Percentiles rank a stretch among this genome's conserved stretches.
These are phyloP conservation scores for Pyralis farinalis DNA, from an alignment of 2,888 invertebrate species.

Conservation along the genomic window DNA sequence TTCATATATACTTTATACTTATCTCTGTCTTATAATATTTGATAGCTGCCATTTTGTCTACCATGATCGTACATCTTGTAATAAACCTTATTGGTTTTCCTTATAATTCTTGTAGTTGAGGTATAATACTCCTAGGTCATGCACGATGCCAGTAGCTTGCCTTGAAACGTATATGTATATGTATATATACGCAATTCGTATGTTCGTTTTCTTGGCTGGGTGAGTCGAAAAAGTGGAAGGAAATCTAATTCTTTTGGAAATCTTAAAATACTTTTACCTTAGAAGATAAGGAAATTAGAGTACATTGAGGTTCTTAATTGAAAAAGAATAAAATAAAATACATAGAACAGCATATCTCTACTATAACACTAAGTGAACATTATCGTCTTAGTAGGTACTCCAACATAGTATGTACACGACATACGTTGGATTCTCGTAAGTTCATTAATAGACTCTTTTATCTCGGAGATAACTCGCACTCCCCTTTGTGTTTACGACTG, in stretches of 20 bases:
- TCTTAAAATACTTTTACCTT: too few species aligned
- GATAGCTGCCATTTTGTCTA: constrained; percentile 24
- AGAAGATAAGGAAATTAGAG: too few species aligned
- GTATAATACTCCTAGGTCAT: constrained; percentile 42
- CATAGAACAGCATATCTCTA: too few species aligned
- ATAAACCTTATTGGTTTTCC: constrained; percentile 28
- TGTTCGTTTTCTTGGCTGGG: neutral
- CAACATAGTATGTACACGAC: constrained; percentile 3
- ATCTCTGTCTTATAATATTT: too few species aligned
- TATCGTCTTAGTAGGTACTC: constrained; percentile 2
- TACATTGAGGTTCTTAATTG: too few species aligned
- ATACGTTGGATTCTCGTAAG: constrained; percentile 19
- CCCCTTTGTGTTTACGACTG: constrained; percentile 37
- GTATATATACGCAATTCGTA: too few species aligned
- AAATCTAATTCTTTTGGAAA: too few species aligned
- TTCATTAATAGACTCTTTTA: constrained; percentile 28
- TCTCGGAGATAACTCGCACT: constrained; percentile 21
- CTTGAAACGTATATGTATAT: too few species aligned
- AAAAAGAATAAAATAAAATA: too few species aligned
- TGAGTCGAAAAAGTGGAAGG: too few species aligned
- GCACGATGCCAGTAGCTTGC: constrained; percentile 57
- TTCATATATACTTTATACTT: too few species aligned
- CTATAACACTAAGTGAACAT: neutral
- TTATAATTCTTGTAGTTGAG: constrained; percentile 20
- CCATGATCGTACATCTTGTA: constrained; percentile 12